These are phyloP conservation scores for Pantherophis vulpinus DNA, from an alignment of 2,797 vertebrate genomes.

Conservation along the genomic window DNA sequence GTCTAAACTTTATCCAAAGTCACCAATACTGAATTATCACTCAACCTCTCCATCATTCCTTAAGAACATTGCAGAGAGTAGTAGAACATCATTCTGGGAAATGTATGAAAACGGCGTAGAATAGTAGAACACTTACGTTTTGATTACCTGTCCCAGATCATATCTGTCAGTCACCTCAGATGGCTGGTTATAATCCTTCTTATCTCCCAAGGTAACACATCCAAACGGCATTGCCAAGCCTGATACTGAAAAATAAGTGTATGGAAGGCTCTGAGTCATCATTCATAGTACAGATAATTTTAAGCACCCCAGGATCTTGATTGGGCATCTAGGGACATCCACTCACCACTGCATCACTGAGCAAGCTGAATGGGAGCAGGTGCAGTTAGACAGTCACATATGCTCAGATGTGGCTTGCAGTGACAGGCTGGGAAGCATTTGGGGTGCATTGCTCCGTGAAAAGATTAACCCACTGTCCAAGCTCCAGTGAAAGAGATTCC, in stretches of 20 bases:
- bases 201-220: slow-evolving; percentile 95
- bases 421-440: background rate
- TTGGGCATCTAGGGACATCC: background rate
- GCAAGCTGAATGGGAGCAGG: background rate
- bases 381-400: background rate
- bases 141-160: slow-evolving; percentile 97
- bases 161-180: slow-evolving; percentile 97
- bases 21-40: background rate
- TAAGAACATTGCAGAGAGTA: background rate
- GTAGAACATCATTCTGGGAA: slow-evolving; percentile 66
- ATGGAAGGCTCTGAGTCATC: slow-evolving; percentile 22
- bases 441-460: background rate
- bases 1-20: background rate
- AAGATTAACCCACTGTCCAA: background rate
- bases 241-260: slow-evolving; percentile 63
- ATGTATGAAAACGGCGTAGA: accelerated
- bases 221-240: slow-evolving; percentile 93
- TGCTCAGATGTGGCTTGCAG: background rate
- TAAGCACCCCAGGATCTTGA: background rate
- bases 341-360: background rate
- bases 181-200: slow-evolving; percentile 97
- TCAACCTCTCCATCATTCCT: background rate
- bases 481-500: background rate
- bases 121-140: slow-evolving; percentile 85
- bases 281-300: background rate